Evolutionary conservation across 2,888 invertebrate species (phyloP), one percentile per base, ranked within the genome.

Genomic region (Ormyrus nitidulus): DNA sequence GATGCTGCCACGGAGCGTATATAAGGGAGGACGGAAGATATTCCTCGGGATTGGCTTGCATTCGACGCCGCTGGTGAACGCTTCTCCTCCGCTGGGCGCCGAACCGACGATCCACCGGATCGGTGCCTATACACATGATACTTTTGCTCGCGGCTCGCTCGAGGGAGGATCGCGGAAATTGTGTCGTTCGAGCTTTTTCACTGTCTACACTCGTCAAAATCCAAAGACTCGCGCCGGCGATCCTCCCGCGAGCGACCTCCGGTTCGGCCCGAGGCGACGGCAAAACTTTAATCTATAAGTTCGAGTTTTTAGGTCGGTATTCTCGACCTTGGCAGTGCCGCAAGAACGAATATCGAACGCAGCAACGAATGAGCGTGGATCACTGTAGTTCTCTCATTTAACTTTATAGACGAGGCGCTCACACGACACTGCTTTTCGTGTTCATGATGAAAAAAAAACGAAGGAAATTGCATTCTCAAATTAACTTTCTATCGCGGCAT

Each of bases 371-470:
- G 64, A 71, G 69, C 64, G 59, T 61, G 49, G 9, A 66, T 56
- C 69, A 66, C 54, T 34, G 54, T 72, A 78, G 49, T 69, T 64
- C 19, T 69, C 58, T 68, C 48, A 62, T 72, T 66, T 34, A 34
- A 74, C 19, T 34, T 19, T 70, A 77, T 70, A 77, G 44, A 66
- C n/a, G 49, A 75, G 46, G 61, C 74, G 79, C 83, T 83, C 82
- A 84, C 83, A 82, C 82, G 51, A 64, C 59, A 85, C 79, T 83
- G 86, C 85, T 86, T 86, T 85, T 72, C 84, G 81, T 84, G 84
- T 86, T 84, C 82, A 82, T 81, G 58, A 83, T 9, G 13, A 48
- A 6, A 64, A 48, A 65, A 71, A 61, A 59, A 34, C 34, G 34
- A 34, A 34, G 34, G 34, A 59, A 68, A 77, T 58, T 80, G 68